Conservation (phyloP, 2,113 vertebrate species). For the Poeciliopsis prolifica region DNA sequence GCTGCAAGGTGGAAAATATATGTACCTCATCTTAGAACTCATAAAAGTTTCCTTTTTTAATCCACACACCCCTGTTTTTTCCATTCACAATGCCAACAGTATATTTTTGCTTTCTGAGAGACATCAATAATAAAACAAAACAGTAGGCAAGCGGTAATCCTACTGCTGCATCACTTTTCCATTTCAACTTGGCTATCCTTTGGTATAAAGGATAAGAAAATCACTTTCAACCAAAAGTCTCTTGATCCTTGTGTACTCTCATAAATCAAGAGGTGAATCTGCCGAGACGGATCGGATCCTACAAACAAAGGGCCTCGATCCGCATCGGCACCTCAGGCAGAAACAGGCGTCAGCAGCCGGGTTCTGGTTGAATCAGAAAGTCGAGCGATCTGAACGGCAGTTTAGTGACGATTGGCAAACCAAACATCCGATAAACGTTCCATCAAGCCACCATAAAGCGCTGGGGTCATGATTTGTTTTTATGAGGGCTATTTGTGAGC, state of each 20-base stretch:
- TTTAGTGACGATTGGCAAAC: no score
- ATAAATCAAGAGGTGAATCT: not conserved
- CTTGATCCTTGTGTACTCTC: not conserved
- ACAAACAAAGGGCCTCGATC: no score
- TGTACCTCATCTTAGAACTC: not conserved
- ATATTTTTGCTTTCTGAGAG: not conserved
- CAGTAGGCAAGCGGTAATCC: not conserved
- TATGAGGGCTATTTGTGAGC: no score
- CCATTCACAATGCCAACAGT: not conserved
- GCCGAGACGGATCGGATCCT: no score
- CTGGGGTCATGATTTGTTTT: no score
- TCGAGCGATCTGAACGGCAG: not conserved
- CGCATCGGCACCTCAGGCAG: no score
- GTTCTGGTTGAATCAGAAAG: not conserved
- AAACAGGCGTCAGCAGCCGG: not conserved
- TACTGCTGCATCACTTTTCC: not conserved
- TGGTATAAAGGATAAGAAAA: not conserved
- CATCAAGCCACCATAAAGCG: no score
- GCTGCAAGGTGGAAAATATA: not conserved
- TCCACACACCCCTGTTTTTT: not conserved
- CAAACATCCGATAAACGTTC: no score
- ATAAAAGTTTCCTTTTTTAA: constrained; percentile 4
- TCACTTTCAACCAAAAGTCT: not conserved
- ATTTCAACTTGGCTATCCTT: not conserved
- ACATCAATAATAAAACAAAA: not conserved